Evolutionary conservation across 1,140 invertebrate species (phyloP).

Genomic region (Drosophila lowei): DNA sequence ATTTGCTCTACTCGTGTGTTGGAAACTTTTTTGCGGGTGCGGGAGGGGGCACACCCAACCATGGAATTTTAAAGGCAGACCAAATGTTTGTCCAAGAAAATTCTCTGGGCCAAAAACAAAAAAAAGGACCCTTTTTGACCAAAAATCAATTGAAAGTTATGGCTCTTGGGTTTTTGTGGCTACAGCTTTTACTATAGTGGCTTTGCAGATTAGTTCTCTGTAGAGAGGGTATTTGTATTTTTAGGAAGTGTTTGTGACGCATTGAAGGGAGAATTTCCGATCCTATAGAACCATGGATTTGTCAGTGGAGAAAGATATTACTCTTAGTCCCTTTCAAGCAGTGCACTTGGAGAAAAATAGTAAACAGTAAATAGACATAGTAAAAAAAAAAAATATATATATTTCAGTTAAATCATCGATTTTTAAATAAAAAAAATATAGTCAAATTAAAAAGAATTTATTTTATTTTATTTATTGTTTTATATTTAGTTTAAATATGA

Average conservation of each 20-base stretch:
- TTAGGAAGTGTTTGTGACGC: background rate
- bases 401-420: too few relatives aligned
- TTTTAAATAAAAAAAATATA: too few relatives aligned
- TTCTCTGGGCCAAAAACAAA: conserved; percentile 48
- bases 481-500: too few relatives aligned
- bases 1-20: conserved; percentile 54
- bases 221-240: background rate
- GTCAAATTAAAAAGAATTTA: too few relatives aligned
- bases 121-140: conserved; percentile 24
- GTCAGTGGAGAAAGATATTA: too few relatives aligned
- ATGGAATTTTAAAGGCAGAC: conserved; percentile 32
- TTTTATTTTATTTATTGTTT: too few relatives aligned
- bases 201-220: background rate
- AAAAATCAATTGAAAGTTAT: conserved; percentile 71
- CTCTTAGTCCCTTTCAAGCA: too few relatives aligned
- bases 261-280: too few relatives aligned
- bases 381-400: too few relatives aligned
- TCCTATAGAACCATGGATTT: too few relatives aligned
- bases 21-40: conserved; percentile 43
- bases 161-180: conserved; percentile 10
- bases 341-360: too few relatives aligned
- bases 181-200: conserved; percentile 3
- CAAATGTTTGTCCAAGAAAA: conserved; percentile 57
- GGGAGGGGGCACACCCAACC: conserved; percentile 11
- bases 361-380: too few relatives aligned